These are phyloP conservation scores for Rhodeus uyekii DNA, from an alignment of 2,797 vertebrate species.

Conservation along the genomic window DNA sequence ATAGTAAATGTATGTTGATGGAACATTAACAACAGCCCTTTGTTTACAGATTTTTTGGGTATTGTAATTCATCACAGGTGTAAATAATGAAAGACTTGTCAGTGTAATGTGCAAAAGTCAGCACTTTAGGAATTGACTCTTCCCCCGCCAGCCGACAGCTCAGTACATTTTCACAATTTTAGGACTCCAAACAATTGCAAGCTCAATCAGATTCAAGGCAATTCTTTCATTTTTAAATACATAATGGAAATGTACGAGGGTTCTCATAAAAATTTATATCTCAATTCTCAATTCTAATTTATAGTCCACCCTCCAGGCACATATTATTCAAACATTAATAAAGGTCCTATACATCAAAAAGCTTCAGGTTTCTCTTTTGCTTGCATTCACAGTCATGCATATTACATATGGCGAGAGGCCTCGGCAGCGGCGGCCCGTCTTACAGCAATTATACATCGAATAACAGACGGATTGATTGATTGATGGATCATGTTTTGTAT, in stretches of 20 bases:
- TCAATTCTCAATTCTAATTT: conserved; percentile 94
- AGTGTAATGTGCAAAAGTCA: conserved; percentile 39
- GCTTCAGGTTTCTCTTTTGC: conserved; percentile 84
- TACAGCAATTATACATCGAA: conserved; percentile 90
- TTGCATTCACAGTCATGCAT: conserved; percentile 83
- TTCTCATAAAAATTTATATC: conserved; percentile 97
- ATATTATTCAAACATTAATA: conserved; percentile 99
- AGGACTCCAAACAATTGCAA: conserved; percentile 66
- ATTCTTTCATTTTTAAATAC: conserved; percentile 95
- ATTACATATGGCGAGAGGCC: conserved; percentile 77
- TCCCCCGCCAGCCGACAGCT: conserved; percentile 44
- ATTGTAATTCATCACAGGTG: conserved; percentile 31
- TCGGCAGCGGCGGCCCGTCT: conserved; percentile 82
- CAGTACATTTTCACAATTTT: conserved; percentile 48
- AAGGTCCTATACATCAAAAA: conserved; percentile 94
- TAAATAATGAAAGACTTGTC: conserved; percentile 32
- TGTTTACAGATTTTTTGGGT: conserved; percentile 33
- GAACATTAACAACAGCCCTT: conserved; percentile 15
- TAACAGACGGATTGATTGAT: conserved; percentile 88
- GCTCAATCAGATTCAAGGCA: conserved; percentile 77
- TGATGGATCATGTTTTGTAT: conserved; percentile 83
- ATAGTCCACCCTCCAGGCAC: conserved; percentile 91
- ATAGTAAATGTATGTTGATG: neutral
- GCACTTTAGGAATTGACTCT: conserved; percentile 50
- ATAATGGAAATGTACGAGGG: conserved; percentile 93